phyloP scores from a whole-genome alignment of 1,140 invertebrate genomes.

The Euglossa dilemma region DNA sequence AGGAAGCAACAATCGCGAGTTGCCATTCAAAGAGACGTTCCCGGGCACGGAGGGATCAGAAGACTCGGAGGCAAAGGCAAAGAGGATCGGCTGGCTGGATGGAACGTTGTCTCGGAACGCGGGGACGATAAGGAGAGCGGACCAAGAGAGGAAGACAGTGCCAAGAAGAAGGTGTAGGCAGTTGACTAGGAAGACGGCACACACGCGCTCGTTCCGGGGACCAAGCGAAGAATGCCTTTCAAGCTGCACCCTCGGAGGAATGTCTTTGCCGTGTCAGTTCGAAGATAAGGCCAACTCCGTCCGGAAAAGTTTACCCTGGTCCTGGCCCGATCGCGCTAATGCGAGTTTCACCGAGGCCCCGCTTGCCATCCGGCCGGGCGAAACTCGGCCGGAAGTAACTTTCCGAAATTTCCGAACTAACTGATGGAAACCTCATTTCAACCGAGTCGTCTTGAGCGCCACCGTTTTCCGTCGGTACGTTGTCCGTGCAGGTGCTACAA shows the following conservation, averaged over 20 bases:
- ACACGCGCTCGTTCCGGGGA: neutral
- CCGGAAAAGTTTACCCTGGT: constrained; percentile 51
- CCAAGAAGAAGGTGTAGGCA: neutral
- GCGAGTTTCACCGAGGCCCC: constrained; percentile 59
- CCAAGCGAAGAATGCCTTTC: constrained; percentile 14
- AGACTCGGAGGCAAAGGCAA: neutral
- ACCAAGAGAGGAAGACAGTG: neutral
- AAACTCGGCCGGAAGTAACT: constrained; percentile 66
- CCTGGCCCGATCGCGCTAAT: constrained; percentile 58
- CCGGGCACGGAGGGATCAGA: neutral
- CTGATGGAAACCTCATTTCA: constrained; percentile 68
- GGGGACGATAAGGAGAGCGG: neutral
- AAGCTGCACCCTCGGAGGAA: neutral
- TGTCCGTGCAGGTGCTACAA: constrained; percentile 30
- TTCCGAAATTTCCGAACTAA: constrained; percentile 66
- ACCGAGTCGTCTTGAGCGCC: constrained; percentile 38
- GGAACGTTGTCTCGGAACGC: neutral
- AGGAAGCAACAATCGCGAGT: neutral
- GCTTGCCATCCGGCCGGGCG: constrained; percentile 13
- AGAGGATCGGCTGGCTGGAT: neutral
- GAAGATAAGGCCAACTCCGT: constrained; percentile 43
- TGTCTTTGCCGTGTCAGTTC: constrained; percentile 38
- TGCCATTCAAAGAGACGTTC: neutral
- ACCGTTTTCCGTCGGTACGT: neutral
- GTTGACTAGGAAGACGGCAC: too few species aligned